Conservation (phyloP, 2,797 vertebrate species). For the Myotis planiceps region DNA sequence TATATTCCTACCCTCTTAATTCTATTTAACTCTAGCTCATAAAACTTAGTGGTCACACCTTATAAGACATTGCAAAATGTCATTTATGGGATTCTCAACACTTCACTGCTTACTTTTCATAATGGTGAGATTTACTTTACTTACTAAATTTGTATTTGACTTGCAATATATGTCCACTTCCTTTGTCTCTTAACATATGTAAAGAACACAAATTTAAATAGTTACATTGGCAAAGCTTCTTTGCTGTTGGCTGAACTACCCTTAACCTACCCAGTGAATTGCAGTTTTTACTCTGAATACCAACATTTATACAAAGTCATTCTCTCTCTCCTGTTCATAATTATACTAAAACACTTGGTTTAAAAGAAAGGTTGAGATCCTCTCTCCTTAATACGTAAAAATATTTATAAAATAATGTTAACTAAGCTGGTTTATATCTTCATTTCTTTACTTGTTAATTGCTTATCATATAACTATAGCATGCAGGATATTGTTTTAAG, state of each 20-base stretch:
- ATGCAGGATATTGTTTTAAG: neutral
- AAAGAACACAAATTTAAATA: neutral
- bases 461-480: neutral
- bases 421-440: neutral
- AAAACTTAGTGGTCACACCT: neutral
- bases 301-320: neutral
- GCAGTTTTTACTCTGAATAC: neutral
- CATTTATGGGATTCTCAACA: neutral
- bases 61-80: neutral
- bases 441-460: neutral
- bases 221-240: neutral
- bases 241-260: neutral
- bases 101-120: slow-evolving; percentile 1
- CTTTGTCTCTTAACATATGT: neutral
- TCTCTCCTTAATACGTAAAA: neutral
- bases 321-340: neutral
- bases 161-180: neutral
- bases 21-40: neutral
- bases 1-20: neutral
- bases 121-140: neutral
- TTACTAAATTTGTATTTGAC: neutral
- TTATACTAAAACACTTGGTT: neutral
- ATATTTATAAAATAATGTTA: neutral
- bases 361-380: neutral
- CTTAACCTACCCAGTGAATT: neutral